A percentile compares a stretch with the other conserved stretches of the same genome.
phyloP scores from a whole-genome alignment of 2,797 vertebrate genomes.

The Lerista edwardsae region DNA sequence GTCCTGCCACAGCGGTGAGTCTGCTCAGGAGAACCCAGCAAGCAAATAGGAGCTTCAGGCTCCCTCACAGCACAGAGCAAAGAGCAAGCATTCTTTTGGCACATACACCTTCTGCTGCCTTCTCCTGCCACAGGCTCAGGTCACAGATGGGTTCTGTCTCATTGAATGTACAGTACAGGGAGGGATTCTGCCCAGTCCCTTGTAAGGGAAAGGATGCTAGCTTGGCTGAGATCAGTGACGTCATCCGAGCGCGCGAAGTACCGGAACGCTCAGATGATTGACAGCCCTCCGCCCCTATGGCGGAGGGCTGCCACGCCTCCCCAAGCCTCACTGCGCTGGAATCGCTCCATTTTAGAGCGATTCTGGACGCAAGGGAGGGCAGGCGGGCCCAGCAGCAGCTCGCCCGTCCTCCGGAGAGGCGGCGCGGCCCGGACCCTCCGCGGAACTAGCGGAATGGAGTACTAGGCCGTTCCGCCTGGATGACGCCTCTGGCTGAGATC shows the following conservation, averaged over 20 bases:
- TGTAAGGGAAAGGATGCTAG: conserved; percentile 48
- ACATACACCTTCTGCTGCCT: conserved; percentile 49
- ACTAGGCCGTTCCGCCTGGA: too few species aligned
- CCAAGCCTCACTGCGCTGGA: too few species aligned
- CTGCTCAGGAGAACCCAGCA: neutral
- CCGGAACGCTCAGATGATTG: too few species aligned
- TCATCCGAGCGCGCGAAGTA: too few species aligned
- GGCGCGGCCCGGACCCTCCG: too few species aligned
- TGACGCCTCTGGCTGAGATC: conserved; percentile 23
- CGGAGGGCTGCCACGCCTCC: too few species aligned
- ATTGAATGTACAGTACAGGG: conserved; percentile 60
- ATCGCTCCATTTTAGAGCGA: too few species aligned
- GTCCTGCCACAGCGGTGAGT: neutral
- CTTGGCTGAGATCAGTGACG: conserved; percentile 53
- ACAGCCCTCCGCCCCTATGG: too few species aligned
- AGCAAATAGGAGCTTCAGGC: conserved; percentile 51
- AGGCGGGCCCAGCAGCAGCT: too few species aligned
- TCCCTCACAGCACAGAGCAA: conserved; percentile 43
- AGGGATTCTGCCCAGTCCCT: conserved; percentile 58
- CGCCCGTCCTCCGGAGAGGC: too few species aligned
- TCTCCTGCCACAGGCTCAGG: conserved; percentile 54
- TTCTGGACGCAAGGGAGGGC: too few species aligned
- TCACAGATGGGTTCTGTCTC: conserved; percentile 58
- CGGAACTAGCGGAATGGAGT: too few species aligned
- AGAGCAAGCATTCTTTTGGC: conserved; percentile 58